Evolutionary conservation across 2,797 vertebrate genomes (phyloP).

Genomic region (Ispidina picta): DNA sequence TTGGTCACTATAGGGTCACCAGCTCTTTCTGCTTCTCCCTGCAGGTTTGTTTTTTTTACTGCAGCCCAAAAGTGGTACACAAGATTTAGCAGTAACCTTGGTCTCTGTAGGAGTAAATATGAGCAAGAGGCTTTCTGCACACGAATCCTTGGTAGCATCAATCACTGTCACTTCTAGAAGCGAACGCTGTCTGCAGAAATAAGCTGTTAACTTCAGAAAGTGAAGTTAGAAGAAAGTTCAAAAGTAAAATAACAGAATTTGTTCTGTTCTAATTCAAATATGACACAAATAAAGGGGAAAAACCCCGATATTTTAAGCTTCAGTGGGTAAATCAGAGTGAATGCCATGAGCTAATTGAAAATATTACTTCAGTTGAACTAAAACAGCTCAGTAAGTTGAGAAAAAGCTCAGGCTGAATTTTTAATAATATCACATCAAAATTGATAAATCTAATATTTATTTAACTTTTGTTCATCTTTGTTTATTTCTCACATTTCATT

Average conservation of each 20-base stretch:
- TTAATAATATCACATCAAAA: background rate
- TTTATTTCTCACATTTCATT: background rate
- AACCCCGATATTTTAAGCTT: background rate
- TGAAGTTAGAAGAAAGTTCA: background rate
- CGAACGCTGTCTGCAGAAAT: background rate
- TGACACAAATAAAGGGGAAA: background rate
- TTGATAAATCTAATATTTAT: background rate
- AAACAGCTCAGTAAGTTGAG: background rate
- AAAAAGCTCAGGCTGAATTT: background rate
- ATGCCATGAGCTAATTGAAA: background rate
- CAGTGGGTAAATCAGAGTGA: background rate
- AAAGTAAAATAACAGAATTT: background rate
- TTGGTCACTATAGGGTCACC: background rate
- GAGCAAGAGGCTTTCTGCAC: background rate
- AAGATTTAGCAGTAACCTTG: background rate
- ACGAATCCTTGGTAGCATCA: background rate
- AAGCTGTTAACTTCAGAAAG: background rate
- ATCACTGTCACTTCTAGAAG: background rate
- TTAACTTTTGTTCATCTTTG: background rate
- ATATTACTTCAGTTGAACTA: background rate
- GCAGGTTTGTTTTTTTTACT: background rate
- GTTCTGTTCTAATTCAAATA: background rate
- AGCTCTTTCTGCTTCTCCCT: background rate
- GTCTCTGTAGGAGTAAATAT: background rate
- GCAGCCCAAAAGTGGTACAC: background rate